Conservation (phyloP, 2,797 vertebrate species). For the Gouania willdenowi region DNA sequence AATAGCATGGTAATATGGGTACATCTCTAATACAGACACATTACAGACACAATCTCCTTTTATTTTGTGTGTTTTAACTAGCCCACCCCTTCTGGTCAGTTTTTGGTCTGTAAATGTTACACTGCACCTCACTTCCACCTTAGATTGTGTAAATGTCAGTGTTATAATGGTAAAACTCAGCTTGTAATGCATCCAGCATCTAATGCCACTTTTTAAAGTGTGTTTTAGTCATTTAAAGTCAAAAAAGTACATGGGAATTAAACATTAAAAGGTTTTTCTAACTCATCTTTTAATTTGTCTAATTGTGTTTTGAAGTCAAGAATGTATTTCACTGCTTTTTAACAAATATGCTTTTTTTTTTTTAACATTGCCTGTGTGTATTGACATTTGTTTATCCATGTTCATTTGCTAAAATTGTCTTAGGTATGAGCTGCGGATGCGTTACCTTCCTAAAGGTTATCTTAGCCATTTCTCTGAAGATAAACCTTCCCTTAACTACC, state of each 20-base stretch:
- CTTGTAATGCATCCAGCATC: no score
- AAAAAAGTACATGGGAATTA: no score
- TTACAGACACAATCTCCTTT: constrained; percentile 22
- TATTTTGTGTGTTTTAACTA: constrained; percentile 12
- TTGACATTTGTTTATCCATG: no score
- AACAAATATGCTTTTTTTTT: no score
- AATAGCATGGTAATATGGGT: constrained; percentile 24
- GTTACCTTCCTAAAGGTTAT: constrained; percentile 97
- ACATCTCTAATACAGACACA: constrained; percentile 12
- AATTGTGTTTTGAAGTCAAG: no score
- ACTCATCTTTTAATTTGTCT: no score
- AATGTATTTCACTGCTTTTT: no score
- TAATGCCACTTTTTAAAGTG: no score
- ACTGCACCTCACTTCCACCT: neutral
- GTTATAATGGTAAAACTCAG: no score
- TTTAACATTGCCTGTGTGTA: neutral
- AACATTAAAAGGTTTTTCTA: no score
- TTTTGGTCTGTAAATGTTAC: constrained; percentile 14
- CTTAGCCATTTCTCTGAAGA: constrained; percentile 96
- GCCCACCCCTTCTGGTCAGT: constrained; percentile 12
- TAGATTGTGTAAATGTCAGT: no score
- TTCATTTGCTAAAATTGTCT: no score
- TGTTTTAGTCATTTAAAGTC: neutral
- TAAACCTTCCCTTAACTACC: constrained; percentile 97
- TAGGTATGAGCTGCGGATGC: constrained; percentile 95